Conservation (phyloP, 2,113 vertebrate species). For the Caranx ignobilis region DNA sequence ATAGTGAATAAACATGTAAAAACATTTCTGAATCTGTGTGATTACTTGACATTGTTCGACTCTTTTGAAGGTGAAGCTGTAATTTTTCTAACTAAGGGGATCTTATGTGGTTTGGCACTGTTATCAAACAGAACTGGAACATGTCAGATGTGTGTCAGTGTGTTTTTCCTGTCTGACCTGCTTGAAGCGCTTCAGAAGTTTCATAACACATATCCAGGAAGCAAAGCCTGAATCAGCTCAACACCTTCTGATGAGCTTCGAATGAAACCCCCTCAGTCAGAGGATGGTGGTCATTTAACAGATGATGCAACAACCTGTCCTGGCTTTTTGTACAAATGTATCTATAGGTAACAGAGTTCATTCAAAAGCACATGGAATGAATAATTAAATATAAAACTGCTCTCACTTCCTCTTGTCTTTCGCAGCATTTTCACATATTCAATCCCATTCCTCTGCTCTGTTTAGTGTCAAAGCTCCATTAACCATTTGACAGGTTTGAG, state of each 20-base stretch:
- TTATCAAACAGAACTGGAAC: not conserved
- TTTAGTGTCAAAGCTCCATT: fast-evolving
- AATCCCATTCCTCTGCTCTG: not conserved
- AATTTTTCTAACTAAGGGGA: too few relatives aligned
- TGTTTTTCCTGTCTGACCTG: slow-evolving; percentile 40
- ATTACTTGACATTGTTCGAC: slow-evolving; percentile 9
- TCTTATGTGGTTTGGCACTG: not conserved
- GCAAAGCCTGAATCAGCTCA: slow-evolving; percentile 17
- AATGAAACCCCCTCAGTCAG: not conserved
- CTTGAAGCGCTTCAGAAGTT: slow-evolving; percentile 28
- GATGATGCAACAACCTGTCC: not conserved
- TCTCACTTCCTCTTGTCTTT: slow-evolving; percentile 18
- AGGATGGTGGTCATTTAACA: not conserved
- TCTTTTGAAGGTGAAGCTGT: not conserved
- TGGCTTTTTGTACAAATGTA: not conserved
- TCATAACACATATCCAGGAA: slow-evolving; percentile 50
- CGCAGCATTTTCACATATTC: not conserved
- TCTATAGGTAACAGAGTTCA: not conserved
- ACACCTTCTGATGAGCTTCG: not conserved
- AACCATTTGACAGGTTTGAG: not conserved
- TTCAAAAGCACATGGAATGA: not conserved
- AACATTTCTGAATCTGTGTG: slow-evolving; percentile 51
- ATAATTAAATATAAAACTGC: not conserved
- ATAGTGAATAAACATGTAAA: slow-evolving; percentile 87
- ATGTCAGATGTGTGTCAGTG: not conserved